Conservation (phyloP, 2,113 vertebrate species). For the Hiodon tergisus region DNA sequence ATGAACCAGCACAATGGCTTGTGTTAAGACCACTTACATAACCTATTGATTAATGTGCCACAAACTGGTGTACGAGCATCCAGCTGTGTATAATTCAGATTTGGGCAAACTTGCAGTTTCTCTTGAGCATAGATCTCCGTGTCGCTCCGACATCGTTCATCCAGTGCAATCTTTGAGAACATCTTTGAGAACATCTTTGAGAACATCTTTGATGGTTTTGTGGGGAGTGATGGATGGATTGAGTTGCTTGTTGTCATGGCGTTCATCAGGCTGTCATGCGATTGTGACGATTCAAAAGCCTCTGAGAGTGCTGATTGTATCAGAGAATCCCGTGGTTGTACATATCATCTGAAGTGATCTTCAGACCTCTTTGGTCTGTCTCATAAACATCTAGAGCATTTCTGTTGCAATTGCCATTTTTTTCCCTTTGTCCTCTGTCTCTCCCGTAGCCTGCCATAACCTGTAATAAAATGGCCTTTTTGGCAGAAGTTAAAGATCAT, state of each 20-base stretch:
- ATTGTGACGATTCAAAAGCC: constrained; percentile 61
- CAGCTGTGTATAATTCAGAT: background rate
- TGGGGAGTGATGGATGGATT: constrained; percentile 40
- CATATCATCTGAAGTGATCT: constrained; percentile 61
- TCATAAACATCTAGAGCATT: constrained; percentile 56
- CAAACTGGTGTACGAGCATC: background rate
- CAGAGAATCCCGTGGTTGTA: constrained; percentile 48
- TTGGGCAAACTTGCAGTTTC: background rate
- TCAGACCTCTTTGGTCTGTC: constrained; percentile 47
- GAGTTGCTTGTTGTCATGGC: constrained; percentile 34
- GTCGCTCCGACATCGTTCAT: background rate
- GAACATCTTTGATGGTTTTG: constrained; percentile 42
- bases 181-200: constrained; percentile 53
- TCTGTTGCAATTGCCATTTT: constrained; percentile 54
- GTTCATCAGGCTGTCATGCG: constrained; percentile 50
- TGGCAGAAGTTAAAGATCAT: constrained; percentile 55
- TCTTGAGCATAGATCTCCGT: background rate
- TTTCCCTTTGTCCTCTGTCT: constrained; percentile 48
- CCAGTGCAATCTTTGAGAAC: constrained; percentile 21
- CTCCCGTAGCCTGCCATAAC: constrained; percentile 66
- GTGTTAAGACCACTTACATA: constrained; percentile 7
- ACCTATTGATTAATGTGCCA: constrained; percentile 3
- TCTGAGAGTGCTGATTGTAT: constrained; percentile 51
- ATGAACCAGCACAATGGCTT: background rate
- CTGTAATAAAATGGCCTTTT: constrained; percentile 66